phyloP scores from a whole-genome alignment of 2,888 invertebrate species.

The Lysandra bellargus region DNA sequence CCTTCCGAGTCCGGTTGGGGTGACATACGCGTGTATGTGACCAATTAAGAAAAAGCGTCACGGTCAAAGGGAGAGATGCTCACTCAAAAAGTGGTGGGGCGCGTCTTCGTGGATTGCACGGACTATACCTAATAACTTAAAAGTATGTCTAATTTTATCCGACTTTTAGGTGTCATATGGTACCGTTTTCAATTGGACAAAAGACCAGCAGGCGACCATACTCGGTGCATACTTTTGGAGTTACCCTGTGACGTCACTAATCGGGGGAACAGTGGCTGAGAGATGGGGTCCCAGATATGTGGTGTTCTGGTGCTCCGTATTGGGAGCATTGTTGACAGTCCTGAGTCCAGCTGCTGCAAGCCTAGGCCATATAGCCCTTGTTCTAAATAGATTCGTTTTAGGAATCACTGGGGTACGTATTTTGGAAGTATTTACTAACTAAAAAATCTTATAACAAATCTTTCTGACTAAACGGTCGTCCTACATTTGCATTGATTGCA shows the following conservation, averaged over 20 bases:
- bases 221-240: constrained; percentile 86
- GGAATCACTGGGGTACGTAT: constrained; percentile 83
- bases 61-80: no score
- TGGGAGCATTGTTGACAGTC: constrained; percentile 79
- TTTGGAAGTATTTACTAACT: constrained; percentile 15
- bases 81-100: no score
- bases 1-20: no score
- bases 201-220: constrained; percentile 82
- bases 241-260: constrained; percentile 83
- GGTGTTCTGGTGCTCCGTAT: constrained; percentile 74
- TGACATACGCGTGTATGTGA: no score
- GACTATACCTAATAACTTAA: no score
- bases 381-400: constrained; percentile 79
- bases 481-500: no score
- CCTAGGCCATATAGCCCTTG: constrained; percentile 77
- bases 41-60: no score
- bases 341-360: constrained; percentile 82
- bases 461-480: no score
- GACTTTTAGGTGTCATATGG: constrained; percentile 45
- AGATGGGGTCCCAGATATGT: constrained; percentile 82
- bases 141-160: neutral
- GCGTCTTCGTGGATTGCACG: no score
- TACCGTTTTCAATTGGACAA: constrained; percentile 76
- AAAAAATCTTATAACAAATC: neutral
- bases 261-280: constrained; percentile 85